Base-by-base conservation (phyloP, 2,888 invertebrate genomes). In the Asteroscopus sphinx region DNA sequence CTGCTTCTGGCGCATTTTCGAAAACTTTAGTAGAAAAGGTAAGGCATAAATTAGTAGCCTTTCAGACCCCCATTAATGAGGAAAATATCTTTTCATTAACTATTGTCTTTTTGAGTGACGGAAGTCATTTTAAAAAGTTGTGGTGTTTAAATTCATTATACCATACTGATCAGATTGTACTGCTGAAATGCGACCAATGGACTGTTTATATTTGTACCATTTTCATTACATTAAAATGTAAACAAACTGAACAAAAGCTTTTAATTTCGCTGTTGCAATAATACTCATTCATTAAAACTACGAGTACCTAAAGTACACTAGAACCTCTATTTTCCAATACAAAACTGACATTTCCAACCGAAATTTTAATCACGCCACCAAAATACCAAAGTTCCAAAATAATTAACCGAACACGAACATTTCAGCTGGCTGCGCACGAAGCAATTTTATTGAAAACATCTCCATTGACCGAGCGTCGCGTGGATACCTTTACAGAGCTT, bases 361-460 rank as follows among this genome's bases (percentile, higher is more conserved):
- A 32, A 26, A 59, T n/a, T 51, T 48, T 26, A 47, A 51, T 30
- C 8, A 39, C 15, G 15, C 13, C 16, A 6, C n/a, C 7, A 45
- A 26, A 37, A 48, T 5, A 35, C 12, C 8, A 6, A 7, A 28
- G 33, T 40, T 30, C 33, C 35, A 47, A 57, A 73, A 73, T 66
- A 73, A 74, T 71, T 63, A 66, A 59, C 32, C 16, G 35, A 36
- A 9, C 37, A 9, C 36, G 32, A 49, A 52, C 35, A 41, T 46
- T 44, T 25, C 30, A 26, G 44, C 30, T 7, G 42, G 37, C 21
- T 53, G 47, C 44, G 25, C 54, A 52, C 57, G 12, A 40, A 58
- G 30, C 59, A 44, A 42, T 62, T 74, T 72, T 73, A 76, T 76
- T 76, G 66, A 67, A 76, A 76, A 76, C 70, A 66, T 70, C 68